Evolutionary conservation across 2,888 invertebrate species (phyloP), one percentile per base, ranked within the genome.

Genomic region (Caenorhabditis virilis): DNA sequence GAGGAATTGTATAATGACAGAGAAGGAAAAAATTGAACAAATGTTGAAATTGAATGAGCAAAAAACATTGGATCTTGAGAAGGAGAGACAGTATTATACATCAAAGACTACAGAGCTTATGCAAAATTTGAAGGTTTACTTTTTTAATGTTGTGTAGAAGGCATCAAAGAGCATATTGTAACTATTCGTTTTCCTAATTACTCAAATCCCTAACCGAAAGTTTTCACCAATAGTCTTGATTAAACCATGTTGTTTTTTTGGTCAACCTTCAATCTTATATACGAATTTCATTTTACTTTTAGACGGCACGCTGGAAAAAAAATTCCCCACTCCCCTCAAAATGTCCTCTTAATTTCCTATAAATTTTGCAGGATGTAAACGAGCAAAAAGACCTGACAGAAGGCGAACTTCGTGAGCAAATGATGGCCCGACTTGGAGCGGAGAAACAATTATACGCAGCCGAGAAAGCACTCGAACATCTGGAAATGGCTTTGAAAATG

Each of bases 301-400:
- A n/a, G n/a, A n/a, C n/a, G n/a, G n/a, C n/a, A n/a, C n/a, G n/a
- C n/a, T n/a, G n/a, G n/a, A n/a, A n/a, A n/a, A n/a, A n/a, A n/a
- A n/a, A n/a, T n/a, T n/a, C n/a, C n/a, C n/a, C n/a, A n/a, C n/a
- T n/a, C n/a, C n/a, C n/a, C n/a, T n/a, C n/a, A n/a, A n/a, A n/a
- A n/a, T n/a, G n/a, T n/a, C n/a, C n/a, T n/a, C n/a, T n/a, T n/a
- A n/a, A n/a, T n/a, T n/a, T n/a, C n/a, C n/a, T n/a, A n/a, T n/a
- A 30, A 30, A 30, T 18, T 16, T 55, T 72, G 6, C 74, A 85
- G 84, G 85, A 85, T 69, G 74, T 85, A 30, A 82, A 78, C 15
- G 82, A 83, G 25, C 85, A 86, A 69, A 85, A 85, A 64, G 85
- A 85, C 57, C 72, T 84, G 66, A 85, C 85, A 25, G 85, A 86